These are phyloP conservation scores for Monopterus albus DNA, from an alignment of 2,113 vertebrate genomes.

Conservation along the genomic window DNA sequence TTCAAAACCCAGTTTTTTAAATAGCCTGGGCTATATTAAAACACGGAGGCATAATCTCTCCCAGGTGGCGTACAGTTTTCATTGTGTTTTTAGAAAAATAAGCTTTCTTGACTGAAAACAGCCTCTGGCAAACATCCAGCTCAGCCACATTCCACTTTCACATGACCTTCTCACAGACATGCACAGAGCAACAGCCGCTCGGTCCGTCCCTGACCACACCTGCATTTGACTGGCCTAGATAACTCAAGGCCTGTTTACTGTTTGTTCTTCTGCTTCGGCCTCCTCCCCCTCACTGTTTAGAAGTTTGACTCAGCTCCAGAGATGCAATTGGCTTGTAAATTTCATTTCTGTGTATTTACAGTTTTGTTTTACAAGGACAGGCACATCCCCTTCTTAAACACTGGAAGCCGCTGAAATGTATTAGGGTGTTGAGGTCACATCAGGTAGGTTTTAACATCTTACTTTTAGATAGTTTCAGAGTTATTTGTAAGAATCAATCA, in stretches of 20 bases:
- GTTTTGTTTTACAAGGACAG: slow-evolving; percentile 60
- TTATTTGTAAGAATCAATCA: slow-evolving; percentile 4
- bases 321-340: slow-evolving; percentile 54
- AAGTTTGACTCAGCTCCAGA: slow-evolving; percentile 60
- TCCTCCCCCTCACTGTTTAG: slow-evolving; percentile 43
- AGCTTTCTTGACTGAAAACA: slow-evolving; percentile 43
- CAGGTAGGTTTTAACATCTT: neutral
- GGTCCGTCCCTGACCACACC: slow-evolving; percentile 52
- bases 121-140: slow-evolving; percentile 60
- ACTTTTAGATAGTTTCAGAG: neutral
- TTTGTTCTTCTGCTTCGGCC: neutral
- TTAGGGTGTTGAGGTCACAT: neutral
- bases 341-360: slow-evolving; percentile 49
- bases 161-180: slow-evolving; percentile 68
- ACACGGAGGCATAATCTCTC: slow-evolving; percentile 40
- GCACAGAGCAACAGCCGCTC: slow-evolving; percentile 50
- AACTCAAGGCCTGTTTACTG: slow-evolving; percentile 52
- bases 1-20: slow-evolving; percentile 57
- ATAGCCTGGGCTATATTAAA: slow-evolving; percentile 32
- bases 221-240: slow-evolving; percentile 58
- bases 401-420: slow-evolving; percentile 22
- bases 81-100: slow-evolving; percentile 60
- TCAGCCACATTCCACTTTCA: slow-evolving; percentile 72
- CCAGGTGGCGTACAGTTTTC: slow-evolving; percentile 47
- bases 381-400: slow-evolving; percentile 13